Evolutionary conservation across 2,888 invertebrate genomes (phyloP).

Genomic region (Volucella bombylans): DNA sequence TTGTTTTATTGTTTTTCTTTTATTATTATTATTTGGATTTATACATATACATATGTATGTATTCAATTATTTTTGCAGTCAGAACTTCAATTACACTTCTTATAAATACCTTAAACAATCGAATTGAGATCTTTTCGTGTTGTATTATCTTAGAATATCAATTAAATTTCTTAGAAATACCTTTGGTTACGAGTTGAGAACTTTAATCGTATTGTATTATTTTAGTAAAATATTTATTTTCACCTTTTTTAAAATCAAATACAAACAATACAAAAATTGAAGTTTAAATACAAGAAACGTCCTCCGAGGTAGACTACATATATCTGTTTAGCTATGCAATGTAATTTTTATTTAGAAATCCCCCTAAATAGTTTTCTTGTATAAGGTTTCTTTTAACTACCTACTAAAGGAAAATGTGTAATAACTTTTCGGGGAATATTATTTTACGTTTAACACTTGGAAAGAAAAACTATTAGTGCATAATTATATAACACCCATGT

Average conservation of each 20-base stretch:
- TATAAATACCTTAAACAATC: background rate
- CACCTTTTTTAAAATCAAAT: constrained; percentile 17
- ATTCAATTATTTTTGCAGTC: constrained; percentile 24
- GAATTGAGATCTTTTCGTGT: too few relatives aligned
- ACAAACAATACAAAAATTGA: background rate
- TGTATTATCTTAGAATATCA: background rate
- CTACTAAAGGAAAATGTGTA: too few relatives aligned
- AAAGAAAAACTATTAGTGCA: too few relatives aligned
- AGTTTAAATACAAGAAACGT: constrained; percentile 23
- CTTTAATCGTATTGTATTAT: constrained; percentile 11
- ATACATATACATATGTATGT: background rate
- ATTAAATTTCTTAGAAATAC: background rate
- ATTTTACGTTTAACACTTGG: too few relatives aligned
- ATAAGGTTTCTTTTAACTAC: too few relatives aligned
- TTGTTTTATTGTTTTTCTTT: constrained; percentile 26
- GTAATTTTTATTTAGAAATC: background rate
- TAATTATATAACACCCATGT: constrained; percentile 36
- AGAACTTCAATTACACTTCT: background rate
- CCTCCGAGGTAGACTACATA: background rate
- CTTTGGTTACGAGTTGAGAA: background rate
- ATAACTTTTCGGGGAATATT: too few relatives aligned
- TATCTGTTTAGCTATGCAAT: constrained; percentile 4
- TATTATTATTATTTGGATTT: constrained; percentile 34
- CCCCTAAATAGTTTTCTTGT: too few relatives aligned
- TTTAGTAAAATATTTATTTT: constrained; percentile 45